Conservation (phyloP, 2,888 invertebrate genomes). For the Megaustenia siamemsis region DNA sequence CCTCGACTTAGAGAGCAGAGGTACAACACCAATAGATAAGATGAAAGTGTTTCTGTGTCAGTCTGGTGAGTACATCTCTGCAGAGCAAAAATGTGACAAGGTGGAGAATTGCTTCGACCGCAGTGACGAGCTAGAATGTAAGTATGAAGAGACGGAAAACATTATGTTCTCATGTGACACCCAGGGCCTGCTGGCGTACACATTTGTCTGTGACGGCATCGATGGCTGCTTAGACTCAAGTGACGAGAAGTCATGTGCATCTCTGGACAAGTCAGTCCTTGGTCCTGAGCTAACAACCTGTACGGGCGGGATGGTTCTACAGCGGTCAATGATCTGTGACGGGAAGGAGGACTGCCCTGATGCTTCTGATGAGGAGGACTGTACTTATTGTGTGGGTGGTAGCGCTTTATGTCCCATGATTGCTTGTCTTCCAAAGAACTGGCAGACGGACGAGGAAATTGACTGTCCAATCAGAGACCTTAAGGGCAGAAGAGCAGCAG, state of each 20-base stretch:
- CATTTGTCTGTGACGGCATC: constrained; percentile 53
- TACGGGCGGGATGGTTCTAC: constrained; percentile 33
- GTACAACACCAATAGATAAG: too few species aligned
- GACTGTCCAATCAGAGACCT: constrained; percentile 42
- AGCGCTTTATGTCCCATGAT: constrained; percentile 46
- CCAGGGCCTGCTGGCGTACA: constrained; percentile 34
- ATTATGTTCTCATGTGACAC: constrained; percentile 44
- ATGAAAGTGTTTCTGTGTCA: constrained; percentile 42
- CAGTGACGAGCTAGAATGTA: constrained; percentile 32
- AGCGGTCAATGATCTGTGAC: constrained; percentile 59
- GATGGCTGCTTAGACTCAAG: constrained; percentile 43
- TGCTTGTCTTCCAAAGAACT: constrained; percentile 35
- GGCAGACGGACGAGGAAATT: constrained; percentile 19
- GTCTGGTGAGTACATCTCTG: constrained; percentile 46
- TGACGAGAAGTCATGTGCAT: constrained; percentile 35
- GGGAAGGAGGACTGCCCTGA: constrained; percentile 67
- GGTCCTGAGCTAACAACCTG: constrained; percentile 23
- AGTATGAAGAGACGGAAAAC: background rate
- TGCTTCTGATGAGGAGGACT: constrained; percentile 66
- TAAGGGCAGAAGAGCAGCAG: background rate
- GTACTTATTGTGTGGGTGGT: constrained; percentile 30
- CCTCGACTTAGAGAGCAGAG: too few species aligned
- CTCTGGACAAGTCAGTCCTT: constrained; percentile 11
- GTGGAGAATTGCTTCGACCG: constrained; percentile 47
- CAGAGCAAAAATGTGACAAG: constrained; percentile 51